Evolutionary conservation across 2,797 vertebrate species (phyloP).

Genomic region (Mus minutoides): DNA sequence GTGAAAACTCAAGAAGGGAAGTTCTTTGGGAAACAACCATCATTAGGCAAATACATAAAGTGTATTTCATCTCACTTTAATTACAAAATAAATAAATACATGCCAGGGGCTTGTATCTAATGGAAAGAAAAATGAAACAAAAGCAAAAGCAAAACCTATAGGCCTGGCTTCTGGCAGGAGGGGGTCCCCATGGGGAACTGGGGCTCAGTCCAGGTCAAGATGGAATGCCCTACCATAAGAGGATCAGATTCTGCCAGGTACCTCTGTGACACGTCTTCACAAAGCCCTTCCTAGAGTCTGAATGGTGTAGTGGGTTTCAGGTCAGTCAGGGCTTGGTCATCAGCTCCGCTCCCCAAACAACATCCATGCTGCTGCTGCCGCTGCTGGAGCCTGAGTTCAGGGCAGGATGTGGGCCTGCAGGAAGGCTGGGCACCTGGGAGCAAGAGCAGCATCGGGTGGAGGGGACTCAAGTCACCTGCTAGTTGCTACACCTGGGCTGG

Average conservation of each 20-base stretch:
- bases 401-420: not conserved
- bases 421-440: not conserved
- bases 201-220: not conserved
- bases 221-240: not conserved
- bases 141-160: not conserved
- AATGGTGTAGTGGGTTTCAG: not conserved
- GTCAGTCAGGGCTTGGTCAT: not conserved
- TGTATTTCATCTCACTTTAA: slow-evolving; percentile 65
- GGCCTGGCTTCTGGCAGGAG: not conserved
- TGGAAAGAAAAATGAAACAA: slow-evolving; percentile 22
- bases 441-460: not conserved
- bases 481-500: not conserved
- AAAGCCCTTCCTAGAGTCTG: not conserved
- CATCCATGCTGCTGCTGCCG: not conserved
- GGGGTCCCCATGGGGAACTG: not conserved
- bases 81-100: slow-evolving; percentile 80
- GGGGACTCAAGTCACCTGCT: not conserved
- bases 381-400: not conserved
- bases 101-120: slow-evolving; percentile 25
- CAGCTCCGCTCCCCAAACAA: not conserved
- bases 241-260: not conserved
- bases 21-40: not conserved
- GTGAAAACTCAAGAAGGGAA: not conserved
- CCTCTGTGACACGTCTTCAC: accelerated
- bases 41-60: slow-evolving; percentile 15